Percentiles rank a stretch among this genome's conserved stretches.
Evolutionary conservation across 2,797 vertebrate species (phyloP).

Genomic region (Alcedo quadribrachys): DNA sequence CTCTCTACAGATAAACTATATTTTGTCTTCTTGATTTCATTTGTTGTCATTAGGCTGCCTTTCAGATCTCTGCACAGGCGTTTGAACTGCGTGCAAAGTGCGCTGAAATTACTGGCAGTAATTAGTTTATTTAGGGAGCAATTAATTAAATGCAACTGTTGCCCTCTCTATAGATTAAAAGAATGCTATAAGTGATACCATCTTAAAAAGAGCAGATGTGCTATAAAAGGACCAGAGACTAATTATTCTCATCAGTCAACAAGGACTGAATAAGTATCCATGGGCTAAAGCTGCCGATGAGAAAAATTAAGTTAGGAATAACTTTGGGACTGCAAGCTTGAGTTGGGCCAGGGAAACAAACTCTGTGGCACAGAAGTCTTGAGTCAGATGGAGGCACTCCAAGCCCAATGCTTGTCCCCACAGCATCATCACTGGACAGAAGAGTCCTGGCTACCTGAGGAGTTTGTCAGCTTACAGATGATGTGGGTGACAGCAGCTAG

Average conservation of each 20-base stretch:
- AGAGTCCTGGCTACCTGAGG: not conserved
- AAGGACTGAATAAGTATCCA: not conserved
- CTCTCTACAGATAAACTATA: not conserved
- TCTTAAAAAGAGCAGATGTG: slow-evolving; percentile 47
- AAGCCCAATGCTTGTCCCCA: fast-evolving
- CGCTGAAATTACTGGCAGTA: slow-evolving; percentile 19
- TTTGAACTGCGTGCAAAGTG: not conserved
- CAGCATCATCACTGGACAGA: fast-evolving
- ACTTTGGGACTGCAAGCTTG: not conserved
- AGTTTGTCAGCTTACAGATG: not conserved
- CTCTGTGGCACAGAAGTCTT: fast-evolving
- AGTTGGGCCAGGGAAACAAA: not conserved
- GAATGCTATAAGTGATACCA: not conserved
- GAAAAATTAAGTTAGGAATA: not conserved
- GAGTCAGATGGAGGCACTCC: not conserved
- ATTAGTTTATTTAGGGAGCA: slow-evolving; percentile 61
- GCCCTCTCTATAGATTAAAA: slow-evolving; percentile 42
- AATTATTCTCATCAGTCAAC: slow-evolving; percentile 24
- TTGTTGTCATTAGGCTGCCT: not conserved
- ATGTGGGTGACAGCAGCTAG: not conserved
- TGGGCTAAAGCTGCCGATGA: not conserved
- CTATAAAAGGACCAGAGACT: not conserved
- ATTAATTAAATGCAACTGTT: slow-evolving; percentile 66
- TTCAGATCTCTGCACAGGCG: slow-evolving; percentile 3
- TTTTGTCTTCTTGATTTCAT: not conserved